phyloP scores from a whole-genome alignment of 2,797 vertebrate genomes.

The Sylvia borin region DNA sequence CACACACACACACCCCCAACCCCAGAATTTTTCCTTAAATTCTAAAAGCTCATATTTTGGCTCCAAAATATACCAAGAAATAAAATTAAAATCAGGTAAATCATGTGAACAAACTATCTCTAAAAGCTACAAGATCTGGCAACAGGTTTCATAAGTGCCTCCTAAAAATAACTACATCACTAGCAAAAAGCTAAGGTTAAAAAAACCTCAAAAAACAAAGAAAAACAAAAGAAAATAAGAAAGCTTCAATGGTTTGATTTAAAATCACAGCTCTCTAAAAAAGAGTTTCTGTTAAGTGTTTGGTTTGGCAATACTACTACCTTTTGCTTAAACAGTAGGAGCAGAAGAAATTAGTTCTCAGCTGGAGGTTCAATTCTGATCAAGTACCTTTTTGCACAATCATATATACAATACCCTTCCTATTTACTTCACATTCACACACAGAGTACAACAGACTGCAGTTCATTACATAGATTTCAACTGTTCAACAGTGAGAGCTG shows the following conservation, averaged over 20 bases:
- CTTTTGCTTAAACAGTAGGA: not conserved
- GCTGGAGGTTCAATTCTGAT: not conserved
- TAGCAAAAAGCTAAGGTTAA: not conserved
- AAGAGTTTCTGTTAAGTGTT: not conserved
- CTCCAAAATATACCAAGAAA: not conserved
- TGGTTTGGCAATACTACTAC: not conserved
- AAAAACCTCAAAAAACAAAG: not conserved
- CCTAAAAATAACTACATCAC: not conserved
- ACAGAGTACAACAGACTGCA: conserved; percentile 22
- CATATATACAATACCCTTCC: not conserved
- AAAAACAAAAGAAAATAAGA: not conserved
- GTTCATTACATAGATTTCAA: conserved; percentile 52
- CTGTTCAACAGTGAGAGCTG: conserved; percentile 49
- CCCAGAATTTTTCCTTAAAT: not conserved
- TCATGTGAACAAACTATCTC: not conserved
- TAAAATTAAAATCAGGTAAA: not conserved
- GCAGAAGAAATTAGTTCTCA: conserved; percentile 17
- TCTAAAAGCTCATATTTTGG: not conserved
- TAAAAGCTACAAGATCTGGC: not conserved
- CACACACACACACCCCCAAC: not conserved
- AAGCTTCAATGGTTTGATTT: not conserved
- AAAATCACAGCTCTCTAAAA: not conserved
- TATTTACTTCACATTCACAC: conserved; percentile 33
- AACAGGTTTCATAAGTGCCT: not conserved
- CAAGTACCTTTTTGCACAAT: not conserved